phyloP scores from a whole-genome alignment of 2,797 vertebrate species.

The Hydrocynus forskahlii region DNA sequence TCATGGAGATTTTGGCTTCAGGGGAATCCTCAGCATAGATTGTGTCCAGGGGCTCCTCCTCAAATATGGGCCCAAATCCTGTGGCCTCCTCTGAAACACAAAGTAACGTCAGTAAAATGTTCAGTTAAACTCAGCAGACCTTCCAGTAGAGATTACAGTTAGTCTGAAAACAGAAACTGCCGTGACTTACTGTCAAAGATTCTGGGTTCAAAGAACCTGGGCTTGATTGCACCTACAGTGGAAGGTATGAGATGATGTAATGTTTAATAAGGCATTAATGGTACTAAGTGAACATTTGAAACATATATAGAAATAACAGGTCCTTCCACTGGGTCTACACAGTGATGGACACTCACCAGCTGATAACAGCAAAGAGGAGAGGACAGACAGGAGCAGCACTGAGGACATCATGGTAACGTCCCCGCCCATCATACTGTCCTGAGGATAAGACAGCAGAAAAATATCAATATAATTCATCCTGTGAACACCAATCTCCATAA shows the following conservation, averaged over 20 bases:
- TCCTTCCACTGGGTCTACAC: neutral
- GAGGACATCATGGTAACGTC: slow-evolving; percentile 66
- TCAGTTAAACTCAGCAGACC: neutral
- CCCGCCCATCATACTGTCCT: slow-evolving; percentile 30
- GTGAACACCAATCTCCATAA: neutral
- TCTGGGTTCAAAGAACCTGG: slow-evolving; percentile 75
- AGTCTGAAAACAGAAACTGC: neutral
- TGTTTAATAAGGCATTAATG: neutral
- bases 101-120: neutral
- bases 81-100: slow-evolving; percentile 87
- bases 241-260: neutral
- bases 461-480: slow-evolving; percentile 22
- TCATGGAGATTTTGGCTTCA: slow-evolving; percentile 93
- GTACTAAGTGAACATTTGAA: neutral
- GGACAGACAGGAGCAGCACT: slow-evolving; percentile 64
- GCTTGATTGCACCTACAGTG: slow-evolving; percentile 66
- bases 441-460: slow-evolving; percentile 11
- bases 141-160: neutral
- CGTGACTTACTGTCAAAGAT: slow-evolving; percentile 68
- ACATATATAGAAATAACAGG: neutral
- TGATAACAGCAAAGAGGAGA: slow-evolving; percentile 64
- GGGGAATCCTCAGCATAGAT: slow-evolving; percentile 94
- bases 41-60: slow-evolving; percentile 95
- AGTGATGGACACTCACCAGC: slow-evolving; percentile 65
- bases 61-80: slow-evolving; percentile 96